Conservation (phyloP, 2,888 invertebrate species). For the Drosophila gaucha region DNA sequence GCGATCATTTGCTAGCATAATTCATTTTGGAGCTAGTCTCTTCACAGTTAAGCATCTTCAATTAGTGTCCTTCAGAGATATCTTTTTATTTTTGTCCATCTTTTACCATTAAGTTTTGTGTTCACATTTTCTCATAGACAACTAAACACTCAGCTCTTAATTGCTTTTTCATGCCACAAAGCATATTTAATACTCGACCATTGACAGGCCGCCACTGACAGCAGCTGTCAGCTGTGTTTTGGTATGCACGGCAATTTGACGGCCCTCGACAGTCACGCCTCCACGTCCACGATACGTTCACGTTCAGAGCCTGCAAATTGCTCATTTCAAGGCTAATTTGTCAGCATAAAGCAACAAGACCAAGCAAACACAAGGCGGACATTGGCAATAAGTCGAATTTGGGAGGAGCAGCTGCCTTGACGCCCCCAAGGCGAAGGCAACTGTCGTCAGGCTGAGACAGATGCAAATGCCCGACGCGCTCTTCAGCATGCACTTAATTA, state of each 20-base stretch:
- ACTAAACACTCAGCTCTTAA: constrained; percentile 62
- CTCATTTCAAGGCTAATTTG: constrained; percentile 83
- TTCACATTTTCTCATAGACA: constrained; percentile 7
- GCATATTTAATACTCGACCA: constrained; percentile 72
- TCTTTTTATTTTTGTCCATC: background rate
- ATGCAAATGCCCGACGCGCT: constrained; percentile 58
- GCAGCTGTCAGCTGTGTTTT: constrained; percentile 74
- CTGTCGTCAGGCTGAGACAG: constrained; percentile 42
- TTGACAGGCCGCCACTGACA: constrained; percentile 71
- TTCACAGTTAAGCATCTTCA: background rate
- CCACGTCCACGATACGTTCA: constrained; percentile 24
- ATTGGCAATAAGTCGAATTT: constrained; percentile 32
- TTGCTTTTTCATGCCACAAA: constrained; percentile 75
- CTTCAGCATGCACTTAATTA: constrained; percentile 67
- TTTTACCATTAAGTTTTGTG: constrained; percentile 4
- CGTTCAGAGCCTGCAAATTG: constrained; percentile 68
- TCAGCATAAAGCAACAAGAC: constrained; percentile 60
- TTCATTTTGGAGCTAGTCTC: too few species aligned
- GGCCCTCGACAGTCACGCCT: constrained; percentile 11
- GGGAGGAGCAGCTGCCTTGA: background rate
- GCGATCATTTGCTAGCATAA: background rate
- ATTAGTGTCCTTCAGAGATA: background rate
- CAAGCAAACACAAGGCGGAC: constrained; percentile 22
- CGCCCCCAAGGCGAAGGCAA: constrained; percentile 31
- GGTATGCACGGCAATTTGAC: constrained; percentile 60